A percentile compares a stretch with the other conserved stretches of the same genome.
Conservation (phyloP, 2,888 invertebrate species). For the Tachina fera region DNA sequence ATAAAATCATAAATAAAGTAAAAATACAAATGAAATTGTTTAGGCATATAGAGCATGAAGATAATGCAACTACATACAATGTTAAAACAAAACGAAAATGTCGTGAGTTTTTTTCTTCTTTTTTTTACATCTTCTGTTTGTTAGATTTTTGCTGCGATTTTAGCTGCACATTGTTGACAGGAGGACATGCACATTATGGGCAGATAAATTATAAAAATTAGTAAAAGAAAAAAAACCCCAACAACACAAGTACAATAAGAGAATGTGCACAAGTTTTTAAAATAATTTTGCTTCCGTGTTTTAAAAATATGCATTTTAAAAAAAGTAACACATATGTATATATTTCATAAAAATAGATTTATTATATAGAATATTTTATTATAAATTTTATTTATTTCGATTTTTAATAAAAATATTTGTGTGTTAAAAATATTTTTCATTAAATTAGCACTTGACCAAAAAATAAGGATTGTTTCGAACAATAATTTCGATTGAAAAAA, state of each 20-base stretch:
- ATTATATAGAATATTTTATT: not conserved
- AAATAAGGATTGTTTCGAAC: not conserved
- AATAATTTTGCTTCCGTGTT: conserved; percentile 66
- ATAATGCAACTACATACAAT: conserved; percentile 60
- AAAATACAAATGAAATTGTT: conserved; percentile 64
- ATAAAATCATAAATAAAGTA: conserved; percentile 56
- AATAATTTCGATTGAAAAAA: not conserved
- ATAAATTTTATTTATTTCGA: not conserved
- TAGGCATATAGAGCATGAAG: conserved; percentile 67
- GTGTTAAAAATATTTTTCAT: conserved; percentile 2
- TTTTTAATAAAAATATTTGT: not conserved
- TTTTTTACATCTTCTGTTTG: not conserved
- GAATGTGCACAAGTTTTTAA: conserved; percentile 29
- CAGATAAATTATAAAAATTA: conserved; percentile 62
- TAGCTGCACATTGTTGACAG: conserved; percentile 66
- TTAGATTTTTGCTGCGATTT: conserved; percentile 30
- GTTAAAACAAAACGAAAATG: conserved; percentile 45
- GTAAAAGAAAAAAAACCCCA: conserved; percentile 5
- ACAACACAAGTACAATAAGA: conserved; percentile 4
- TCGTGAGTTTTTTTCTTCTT: not conserved
- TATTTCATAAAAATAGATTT: not conserved
- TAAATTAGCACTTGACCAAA: conserved; percentile 47
- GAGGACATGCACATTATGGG: conserved; percentile 58
- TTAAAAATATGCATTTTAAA: conserved; percentile 36
- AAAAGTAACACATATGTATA: not conserved